Base-by-base conservation (phyloP, 2,888 invertebrate genomes). In the Nomada hirtipes region DNA sequence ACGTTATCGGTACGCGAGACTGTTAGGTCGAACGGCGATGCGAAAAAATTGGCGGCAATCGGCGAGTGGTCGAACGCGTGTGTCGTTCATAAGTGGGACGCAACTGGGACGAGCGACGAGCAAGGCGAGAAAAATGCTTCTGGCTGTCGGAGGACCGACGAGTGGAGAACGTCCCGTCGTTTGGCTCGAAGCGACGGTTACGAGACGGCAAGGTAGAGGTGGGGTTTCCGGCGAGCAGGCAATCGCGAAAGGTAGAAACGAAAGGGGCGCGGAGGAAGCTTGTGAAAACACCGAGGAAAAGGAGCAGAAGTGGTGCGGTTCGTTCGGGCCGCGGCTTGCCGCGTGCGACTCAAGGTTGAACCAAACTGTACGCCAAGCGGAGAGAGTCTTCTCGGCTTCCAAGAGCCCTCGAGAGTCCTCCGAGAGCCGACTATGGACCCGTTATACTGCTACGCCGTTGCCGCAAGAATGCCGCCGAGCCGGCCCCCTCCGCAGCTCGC, bases 381-480 rank as follows among this genome's bases (percentile, higher is more conserved):
- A 73, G 74, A 81, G 74, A 74, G 79, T 64, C 64, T 69, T 73
- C 73, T 74, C 60, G 50, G 47, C 73, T 79, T 69, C 64, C 50
- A 79, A 74, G 74, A 76, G 79, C 79, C 79, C 80, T 79, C 67
- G 23, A 68, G 75, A 77, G 73, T 83, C 69, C 71, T 81, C 83
- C 79, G 86, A 77, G 84, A 76, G 77, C 72, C 81, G 84, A 83
- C 78, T 89, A 86, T 79, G 90, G 89, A 90, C 88, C 91, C 91
- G 91, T 91, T 91, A 91, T 91, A 87, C 85, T 83, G 87, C 77
- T 82, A 68, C 80, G 79, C 81, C 70, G 86, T 85, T 86, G 85
- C 84, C 86, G 82, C 91, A 91, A 91, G 91, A 91, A 91, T 91
- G 91, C 88, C 83, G 88, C 84, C 83, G 79, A 85, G 79, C 86